Conservation (phyloP, 1,140 invertebrate genomes). For the Berghia stephanieae region DNA sequence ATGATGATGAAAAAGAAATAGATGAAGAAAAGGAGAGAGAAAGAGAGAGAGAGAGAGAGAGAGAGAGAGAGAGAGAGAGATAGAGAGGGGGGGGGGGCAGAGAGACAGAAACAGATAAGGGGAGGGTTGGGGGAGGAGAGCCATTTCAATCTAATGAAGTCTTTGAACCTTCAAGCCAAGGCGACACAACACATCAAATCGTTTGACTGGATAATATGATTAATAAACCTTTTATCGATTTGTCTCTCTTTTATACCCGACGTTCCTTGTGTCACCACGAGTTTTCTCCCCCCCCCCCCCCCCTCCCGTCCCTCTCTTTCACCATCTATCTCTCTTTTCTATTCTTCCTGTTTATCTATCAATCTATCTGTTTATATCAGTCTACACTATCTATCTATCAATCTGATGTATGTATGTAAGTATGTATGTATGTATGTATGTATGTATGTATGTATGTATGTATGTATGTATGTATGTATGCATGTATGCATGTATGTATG, state of each 20-base stretch:
- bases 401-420: neutral
- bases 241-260: neutral
- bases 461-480: slow-evolving; percentile 14
- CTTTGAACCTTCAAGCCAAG: too few relatives aligned
- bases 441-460: slow-evolving; percentile 8
- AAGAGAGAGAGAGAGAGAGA: slow-evolving; percentile 27
- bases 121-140: neutral
- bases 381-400: too few relatives aligned
- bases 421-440: slow-evolving; percentile 31
- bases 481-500: slow-evolving; percentile 12
- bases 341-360: neutral
- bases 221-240: neutral
- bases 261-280: neutral
- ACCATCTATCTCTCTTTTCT: neutral
- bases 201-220: neutral
- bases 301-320: neutral
- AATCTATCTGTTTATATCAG: too few relatives aligned
- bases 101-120: neutral
- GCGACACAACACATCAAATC: too few relatives aligned
- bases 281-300: neutral
- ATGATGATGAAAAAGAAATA: slow-evolving; percentile 37
- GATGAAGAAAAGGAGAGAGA: slow-evolving; percentile 47
- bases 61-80: neutral
- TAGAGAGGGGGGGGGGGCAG: neutral
- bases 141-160: too few relatives aligned